phyloP scores from a whole-genome alignment of 2,113 vertebrate species.

The Nanger granti region DNA sequence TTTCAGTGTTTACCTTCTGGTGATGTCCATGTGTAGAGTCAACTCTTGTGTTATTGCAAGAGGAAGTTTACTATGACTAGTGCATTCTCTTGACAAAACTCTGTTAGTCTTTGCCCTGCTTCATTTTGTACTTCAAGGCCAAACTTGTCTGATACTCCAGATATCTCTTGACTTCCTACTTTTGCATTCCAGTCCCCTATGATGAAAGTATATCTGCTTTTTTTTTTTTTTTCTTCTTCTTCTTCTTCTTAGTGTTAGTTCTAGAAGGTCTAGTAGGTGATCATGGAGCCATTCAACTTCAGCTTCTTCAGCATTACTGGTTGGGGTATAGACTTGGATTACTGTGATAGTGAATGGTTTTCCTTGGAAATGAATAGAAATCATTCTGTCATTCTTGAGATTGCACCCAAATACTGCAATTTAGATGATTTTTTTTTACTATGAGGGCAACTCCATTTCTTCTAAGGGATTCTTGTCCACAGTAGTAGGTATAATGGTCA shows the following conservation, averaged over 20 bases:
- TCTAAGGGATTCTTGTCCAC: background rate
- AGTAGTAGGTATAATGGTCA: background rate
- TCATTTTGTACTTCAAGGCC: background rate
- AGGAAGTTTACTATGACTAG: background rate
- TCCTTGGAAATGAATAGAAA: background rate
- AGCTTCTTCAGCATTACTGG: background rate
- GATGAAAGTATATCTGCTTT: background rate
- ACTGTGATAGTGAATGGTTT: background rate
- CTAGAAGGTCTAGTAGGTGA: background rate
- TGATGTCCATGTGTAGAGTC: background rate
- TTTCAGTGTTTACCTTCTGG: fast-evolving
- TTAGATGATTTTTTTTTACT: background rate
- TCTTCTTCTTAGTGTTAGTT: background rate
- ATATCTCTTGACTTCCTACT: background rate
- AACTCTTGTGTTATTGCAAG: background rate
- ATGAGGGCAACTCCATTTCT: background rate
- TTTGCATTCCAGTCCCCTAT: background rate
- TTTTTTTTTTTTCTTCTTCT: background rate
- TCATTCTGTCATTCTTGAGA: background rate
- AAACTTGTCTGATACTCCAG: background rate
- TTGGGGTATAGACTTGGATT: background rate
- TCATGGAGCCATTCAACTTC: background rate
- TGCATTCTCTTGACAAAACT: background rate
- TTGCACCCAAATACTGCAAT: background rate
- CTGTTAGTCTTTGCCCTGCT: background rate